Evolutionary conservation across 1,140 invertebrate species (phyloP).

Genomic region (Tenebrio molitor): DNA sequence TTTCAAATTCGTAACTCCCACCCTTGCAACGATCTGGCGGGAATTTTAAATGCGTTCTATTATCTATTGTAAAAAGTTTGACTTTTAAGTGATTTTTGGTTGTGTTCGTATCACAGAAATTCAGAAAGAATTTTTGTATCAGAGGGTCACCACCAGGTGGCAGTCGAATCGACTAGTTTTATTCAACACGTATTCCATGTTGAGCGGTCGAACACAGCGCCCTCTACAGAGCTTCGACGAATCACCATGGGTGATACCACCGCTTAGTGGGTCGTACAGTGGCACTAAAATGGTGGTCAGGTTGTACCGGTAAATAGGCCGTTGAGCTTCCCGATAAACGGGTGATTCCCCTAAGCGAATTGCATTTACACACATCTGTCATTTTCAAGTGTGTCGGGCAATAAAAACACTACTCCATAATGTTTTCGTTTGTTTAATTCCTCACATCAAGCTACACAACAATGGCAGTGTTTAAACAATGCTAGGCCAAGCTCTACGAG

Average conservation of each 20-base stretch:
- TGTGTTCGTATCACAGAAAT: conserved; percentile 16
- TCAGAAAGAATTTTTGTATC: conserved; percentile 18
- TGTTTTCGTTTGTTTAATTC: neutral
- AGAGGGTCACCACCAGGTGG: no score
- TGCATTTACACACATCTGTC: neutral
- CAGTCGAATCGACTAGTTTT: conserved; percentile 67
- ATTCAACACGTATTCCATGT: conserved; percentile 68
- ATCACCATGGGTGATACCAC: conserved; percentile 76
- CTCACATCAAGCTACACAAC: conserved; percentile 18
- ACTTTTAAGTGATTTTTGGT: conserved; percentile 12
- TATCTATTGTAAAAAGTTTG: neutral
- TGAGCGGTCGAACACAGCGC: conserved; percentile 74
- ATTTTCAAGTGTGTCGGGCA: no score
- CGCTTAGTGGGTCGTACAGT: conserved; percentile 76
- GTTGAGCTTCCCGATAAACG: neutral
- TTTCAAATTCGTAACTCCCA: no score
- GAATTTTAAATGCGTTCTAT: no score
- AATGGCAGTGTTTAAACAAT: conserved; percentile 11
- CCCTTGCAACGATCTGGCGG: no score
- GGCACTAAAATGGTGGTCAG: neutral
- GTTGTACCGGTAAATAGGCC: neutral
- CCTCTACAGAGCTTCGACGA: conserved; percentile 75
- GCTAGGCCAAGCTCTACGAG: conserved; percentile 15
- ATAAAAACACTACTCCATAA: neutral
- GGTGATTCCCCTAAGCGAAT: neutral